These are phyloP conservation scores for Cuculus canorus DNA, from an alignment of 2,797 vertebrate genomes.

Conservation along the genomic window DNA sequence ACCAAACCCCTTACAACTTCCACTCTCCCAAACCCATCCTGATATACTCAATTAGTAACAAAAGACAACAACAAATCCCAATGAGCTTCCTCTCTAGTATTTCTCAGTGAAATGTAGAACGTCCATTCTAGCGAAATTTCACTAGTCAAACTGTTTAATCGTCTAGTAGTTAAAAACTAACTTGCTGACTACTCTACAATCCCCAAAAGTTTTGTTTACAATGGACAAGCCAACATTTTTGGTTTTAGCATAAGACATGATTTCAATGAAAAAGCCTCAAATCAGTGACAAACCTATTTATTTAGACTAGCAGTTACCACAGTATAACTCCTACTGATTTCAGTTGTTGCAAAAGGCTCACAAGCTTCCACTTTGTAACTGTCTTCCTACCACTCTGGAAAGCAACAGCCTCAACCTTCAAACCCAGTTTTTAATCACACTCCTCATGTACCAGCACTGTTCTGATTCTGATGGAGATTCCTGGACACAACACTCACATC, in stretches of 20 bases:
- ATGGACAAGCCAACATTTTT: background rate
- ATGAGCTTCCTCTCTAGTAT: background rate
- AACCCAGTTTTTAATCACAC: background rate
- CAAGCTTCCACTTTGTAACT: background rate
- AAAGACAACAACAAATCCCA: background rate
- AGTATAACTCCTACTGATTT: background rate
- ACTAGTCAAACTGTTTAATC: background rate
- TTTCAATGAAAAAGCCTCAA: background rate
- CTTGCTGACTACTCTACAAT: background rate
- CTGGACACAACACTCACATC: background rate
- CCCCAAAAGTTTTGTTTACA: background rate
- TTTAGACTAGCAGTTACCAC: background rate
- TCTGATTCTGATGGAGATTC: background rate
- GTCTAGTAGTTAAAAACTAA: background rate
- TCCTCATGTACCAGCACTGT: background rate
- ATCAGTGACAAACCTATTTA: rapidly evolving
- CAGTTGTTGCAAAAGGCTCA: background rate
- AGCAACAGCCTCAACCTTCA: background rate
- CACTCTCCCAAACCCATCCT: background rate
- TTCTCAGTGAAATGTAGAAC: background rate
- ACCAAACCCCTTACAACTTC: background rate
- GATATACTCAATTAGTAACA: background rate
- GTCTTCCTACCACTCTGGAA: background rate
- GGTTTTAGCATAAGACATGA: background rate
- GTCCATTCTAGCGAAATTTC: background rate